Evolutionary conservation across 2,888 invertebrate species (phyloP), one percentile per base, ranked within the genome.

Genomic region (Tetranychus truncatus): DNA sequence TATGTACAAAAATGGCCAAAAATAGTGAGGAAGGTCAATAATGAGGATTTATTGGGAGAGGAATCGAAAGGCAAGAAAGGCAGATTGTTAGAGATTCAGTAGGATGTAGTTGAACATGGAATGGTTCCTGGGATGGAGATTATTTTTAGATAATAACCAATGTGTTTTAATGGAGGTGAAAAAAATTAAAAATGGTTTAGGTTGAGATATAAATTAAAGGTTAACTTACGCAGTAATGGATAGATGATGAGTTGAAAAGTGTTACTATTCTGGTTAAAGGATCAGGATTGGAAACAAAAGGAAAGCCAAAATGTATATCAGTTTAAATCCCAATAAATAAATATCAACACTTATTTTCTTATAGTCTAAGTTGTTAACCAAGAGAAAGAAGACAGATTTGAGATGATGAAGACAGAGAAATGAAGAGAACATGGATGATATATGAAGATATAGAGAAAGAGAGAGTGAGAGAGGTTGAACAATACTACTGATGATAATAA

Each of bases 41-140:
- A 55, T 15, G 9, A 9, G 55, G 15, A 55, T 2, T 15, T 24
- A 24, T 24, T 55, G 55, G 6, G 15, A 15, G 15, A 55, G 15
- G 55, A 55, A 55, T 15, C 9, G 55, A 55, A 55, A 55, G 55
- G 15, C 11, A 55, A 55, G 55, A 55, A 15, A 55, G 55, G 7
- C 9, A 55, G 66, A 20, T 34, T 34, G 34, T 34, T 34, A 34
- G 15, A 55, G 55, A 8, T 55, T 55, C 11, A 55, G 11, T 55
- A 15, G 55, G 15, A 55, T 55, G 55, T 9, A 55, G 55, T 55
- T 55, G 9, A 55, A 55, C 55, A 55, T 55, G 55, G 15, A 55
- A 55, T 55, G 55, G 55, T 55, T 55, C 55, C 55, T 55, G 55
- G 55, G 55, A 55, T 55, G 55, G 55, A 55, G 55, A 55, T 55